These are phyloP conservation scores for Columbina picui DNA, from an alignment of 2,113 vertebrate species.

Conservation along the genomic window DNA sequence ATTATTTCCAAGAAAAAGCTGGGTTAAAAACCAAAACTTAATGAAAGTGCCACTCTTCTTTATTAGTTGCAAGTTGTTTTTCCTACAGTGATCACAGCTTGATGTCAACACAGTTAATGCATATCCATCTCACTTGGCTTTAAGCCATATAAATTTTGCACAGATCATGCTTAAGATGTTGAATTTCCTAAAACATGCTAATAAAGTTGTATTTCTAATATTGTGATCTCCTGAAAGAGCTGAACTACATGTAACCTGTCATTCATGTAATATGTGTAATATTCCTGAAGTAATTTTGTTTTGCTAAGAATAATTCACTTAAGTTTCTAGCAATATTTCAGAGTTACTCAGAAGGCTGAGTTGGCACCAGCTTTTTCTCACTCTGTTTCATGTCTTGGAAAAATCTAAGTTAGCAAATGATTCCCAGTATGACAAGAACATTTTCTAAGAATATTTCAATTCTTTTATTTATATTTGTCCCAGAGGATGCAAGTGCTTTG, in stretches of 20 bases:
- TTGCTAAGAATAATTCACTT: background rate
- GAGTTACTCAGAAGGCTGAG: background rate
- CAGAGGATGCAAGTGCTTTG: conserved; percentile 41
- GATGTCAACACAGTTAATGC: conserved; percentile 32
- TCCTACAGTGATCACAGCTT: conserved; percentile 4
- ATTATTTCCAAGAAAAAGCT: conserved; percentile 69
- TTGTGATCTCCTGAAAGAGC: background rate
- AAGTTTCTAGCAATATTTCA: background rate
- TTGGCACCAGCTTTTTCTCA: background rate
- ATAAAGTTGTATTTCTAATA: background rate
- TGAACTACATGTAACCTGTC: background rate
- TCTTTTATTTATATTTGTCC: conserved; percentile 63
- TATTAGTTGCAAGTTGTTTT: conserved; percentile 42
- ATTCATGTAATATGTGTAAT: background rate
- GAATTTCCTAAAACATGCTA: background rate
- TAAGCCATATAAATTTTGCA: background rate
- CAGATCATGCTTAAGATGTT: background rate
- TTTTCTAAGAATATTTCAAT: conserved; percentile 66
- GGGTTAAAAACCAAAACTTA: conserved; percentile 45
- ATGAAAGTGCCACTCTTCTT: conserved; percentile 53
- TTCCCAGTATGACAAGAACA: conserved; percentile 45
- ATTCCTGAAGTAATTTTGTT: background rate
- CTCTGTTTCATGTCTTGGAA: conserved; percentile 17
- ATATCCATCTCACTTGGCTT: fast-evolving
- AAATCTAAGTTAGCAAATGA: background rate